phyloP scores from a whole-genome alignment of 2,797 vertebrate genomes.

The Ispidina lecontei region DNA sequence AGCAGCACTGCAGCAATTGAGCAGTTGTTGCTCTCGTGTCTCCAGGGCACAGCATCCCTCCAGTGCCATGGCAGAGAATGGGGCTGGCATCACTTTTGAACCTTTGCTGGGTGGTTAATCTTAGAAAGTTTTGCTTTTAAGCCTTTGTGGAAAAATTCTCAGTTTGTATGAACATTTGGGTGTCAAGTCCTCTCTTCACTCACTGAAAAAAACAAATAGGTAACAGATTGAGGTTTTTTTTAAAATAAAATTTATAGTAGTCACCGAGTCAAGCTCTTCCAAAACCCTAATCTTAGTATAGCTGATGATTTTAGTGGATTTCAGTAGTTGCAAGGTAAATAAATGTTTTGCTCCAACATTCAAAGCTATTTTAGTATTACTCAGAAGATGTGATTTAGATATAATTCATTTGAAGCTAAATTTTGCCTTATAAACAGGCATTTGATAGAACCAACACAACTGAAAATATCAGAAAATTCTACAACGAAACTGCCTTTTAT shows the following conservation, averaged over 20 bases:
- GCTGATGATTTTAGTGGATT: background rate
- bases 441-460: background rate
- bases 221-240: background rate
- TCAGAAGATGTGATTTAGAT: background rate
- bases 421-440: background rate
- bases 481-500: background rate
- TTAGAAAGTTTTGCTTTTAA: background rate
- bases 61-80: background rate
- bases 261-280: background rate
- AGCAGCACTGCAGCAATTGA: background rate
- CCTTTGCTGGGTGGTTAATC: background rate
- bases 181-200: background rate
- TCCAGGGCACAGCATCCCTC: background rate
- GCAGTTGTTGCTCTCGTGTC: background rate
- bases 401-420: background rate
- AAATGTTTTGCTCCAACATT: background rate
- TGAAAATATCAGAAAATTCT: background rate
- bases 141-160: background rate
- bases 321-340: background rate
- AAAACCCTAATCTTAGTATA: background rate
- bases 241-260: background rate
- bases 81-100: background rate
- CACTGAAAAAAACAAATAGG: background rate
- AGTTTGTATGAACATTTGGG: background rate
- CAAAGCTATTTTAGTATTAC: background rate